These are phyloP conservation scores for Helarctos malayanus DNA, from an alignment of 2,797 vertebrate genomes.

Conservation along the genomic window DNA sequence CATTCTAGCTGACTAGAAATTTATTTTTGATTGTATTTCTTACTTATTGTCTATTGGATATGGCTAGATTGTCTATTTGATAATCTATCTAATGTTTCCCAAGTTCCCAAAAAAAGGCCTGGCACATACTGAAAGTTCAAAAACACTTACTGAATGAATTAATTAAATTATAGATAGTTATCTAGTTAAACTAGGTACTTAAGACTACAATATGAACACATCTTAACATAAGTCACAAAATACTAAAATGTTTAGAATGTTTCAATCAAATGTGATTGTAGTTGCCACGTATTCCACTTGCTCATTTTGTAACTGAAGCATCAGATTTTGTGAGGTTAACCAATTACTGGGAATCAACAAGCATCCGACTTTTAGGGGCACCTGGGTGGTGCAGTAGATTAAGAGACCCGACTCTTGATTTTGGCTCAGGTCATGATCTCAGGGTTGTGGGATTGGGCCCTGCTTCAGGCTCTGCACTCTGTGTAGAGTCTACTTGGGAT, in stretches of 20 bases:
- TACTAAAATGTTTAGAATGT: neutral
- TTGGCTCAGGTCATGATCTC: neutral
- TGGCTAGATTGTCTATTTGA: neutral
- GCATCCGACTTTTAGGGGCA: neutral
- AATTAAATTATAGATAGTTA: neutral
- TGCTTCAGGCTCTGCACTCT: neutral
- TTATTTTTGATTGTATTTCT: neutral
- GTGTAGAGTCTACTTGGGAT: neutral
- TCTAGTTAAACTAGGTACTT: neutral
- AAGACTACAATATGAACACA: neutral
- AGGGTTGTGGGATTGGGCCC: neutral
- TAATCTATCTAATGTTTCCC: neutral
- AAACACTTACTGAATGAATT: neutral
- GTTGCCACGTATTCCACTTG: neutral
- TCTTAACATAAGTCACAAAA: neutral
- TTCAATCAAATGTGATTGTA: neutral
- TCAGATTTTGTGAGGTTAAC: neutral
- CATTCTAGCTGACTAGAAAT: neutral
- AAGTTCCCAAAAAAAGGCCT: neutral
- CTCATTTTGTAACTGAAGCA: neutral
- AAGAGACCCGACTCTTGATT: neutral
- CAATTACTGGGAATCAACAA: neutral
- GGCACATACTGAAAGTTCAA: neutral
- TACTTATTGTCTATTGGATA: neutral
- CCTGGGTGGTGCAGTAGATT: neutral